Evolutionary conservation across 1,140 invertebrate species (phyloP).

Genomic region (Thaumatotibia leucotreta): DNA sequence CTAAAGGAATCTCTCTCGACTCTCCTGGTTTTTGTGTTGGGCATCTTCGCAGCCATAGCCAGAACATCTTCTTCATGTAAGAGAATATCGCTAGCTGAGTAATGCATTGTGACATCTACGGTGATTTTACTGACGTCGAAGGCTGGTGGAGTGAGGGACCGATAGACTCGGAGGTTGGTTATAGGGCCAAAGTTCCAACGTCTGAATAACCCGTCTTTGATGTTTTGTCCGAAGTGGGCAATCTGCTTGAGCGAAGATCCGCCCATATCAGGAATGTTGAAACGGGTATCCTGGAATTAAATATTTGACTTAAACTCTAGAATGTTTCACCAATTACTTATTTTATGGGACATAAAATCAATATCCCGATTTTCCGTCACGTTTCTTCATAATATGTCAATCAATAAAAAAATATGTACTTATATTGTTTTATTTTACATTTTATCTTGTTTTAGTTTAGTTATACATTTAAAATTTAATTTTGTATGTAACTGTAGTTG

Average conservation of each 20-base stretch:
- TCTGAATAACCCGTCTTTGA: constrained; percentile 45
- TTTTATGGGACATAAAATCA: not conserved
- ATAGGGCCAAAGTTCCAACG: constrained; percentile 40
- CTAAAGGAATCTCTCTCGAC: constrained; percentile 41
- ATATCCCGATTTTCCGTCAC: not conserved
- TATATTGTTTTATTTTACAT: too few species aligned
- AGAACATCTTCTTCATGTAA: constrained; percentile 52
- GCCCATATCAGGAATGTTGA: constrained; percentile 18
- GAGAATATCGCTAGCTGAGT: constrained; percentile 44
- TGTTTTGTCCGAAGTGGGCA: constrained; percentile 58
- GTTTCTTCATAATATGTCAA: too few species aligned
- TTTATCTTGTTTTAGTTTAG: too few species aligned
- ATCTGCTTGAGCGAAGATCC: constrained; percentile 52
- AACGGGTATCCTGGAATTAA: not conserved
- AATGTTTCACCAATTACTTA: not conserved
- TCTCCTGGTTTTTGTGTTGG: constrained; percentile 37
- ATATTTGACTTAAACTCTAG: not conserved
- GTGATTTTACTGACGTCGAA: constrained; percentile 45
- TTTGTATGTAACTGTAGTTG: too few species aligned
- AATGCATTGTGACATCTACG: constrained; percentile 49
- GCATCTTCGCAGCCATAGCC: constrained; percentile 47
- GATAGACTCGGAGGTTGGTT: constrained; percentile 37
- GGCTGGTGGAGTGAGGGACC: constrained; percentile 30
- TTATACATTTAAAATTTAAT: too few species aligned
- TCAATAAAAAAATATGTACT: too few species aligned